Percentiles rank a stretch among this genome's conserved stretches.
Conservation (phyloP, 2,888 invertebrate species). For the Herminia tarsipennalis region DNA sequence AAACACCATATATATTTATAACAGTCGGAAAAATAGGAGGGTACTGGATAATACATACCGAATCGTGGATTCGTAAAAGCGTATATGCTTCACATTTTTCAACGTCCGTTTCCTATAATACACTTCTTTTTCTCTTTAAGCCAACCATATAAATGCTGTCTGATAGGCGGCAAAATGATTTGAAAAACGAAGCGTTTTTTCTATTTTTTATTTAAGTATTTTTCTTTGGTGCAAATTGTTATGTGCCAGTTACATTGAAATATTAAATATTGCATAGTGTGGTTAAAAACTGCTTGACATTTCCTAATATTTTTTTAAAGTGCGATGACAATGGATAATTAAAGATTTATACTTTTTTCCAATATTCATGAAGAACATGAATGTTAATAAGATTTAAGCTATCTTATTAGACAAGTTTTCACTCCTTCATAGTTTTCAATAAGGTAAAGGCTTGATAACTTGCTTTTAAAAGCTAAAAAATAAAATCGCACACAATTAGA, state of each 20-base stretch:
- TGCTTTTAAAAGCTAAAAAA: constrained; percentile 65
- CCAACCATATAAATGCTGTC: constrained; percentile 48
- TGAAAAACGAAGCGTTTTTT: background rate
- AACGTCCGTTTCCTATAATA: constrained; percentile 55
- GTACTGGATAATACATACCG: too few relatives aligned
- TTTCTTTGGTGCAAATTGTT: constrained; percentile 5
- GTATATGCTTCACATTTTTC: constrained; percentile 46
- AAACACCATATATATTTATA: too few relatives aligned
- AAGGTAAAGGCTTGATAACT: constrained; percentile 68
- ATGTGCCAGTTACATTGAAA: too few relatives aligned
- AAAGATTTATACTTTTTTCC: too few relatives aligned
- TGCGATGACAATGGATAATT: too few relatives aligned
- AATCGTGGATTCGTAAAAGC: constrained; percentile 18
- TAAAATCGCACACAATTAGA: background rate
- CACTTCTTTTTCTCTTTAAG: constrained; percentile 52
- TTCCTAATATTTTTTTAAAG: too few relatives aligned
- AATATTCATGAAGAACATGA: too few relatives aligned
- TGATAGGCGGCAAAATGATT: constrained; percentile 15
- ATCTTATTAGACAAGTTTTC: constrained; percentile 1
- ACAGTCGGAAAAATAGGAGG: too few relatives aligned
- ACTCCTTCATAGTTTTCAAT: constrained; percentile 50
- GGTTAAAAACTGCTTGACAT: too few relatives aligned
- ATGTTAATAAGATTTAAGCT: too few relatives aligned
- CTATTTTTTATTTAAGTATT: background rate
- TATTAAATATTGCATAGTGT: too few relatives aligned